Evolutionary conservation across 1,140 invertebrate species (phyloP).

Genomic region (Cardiocondyla obscurior): DNA sequence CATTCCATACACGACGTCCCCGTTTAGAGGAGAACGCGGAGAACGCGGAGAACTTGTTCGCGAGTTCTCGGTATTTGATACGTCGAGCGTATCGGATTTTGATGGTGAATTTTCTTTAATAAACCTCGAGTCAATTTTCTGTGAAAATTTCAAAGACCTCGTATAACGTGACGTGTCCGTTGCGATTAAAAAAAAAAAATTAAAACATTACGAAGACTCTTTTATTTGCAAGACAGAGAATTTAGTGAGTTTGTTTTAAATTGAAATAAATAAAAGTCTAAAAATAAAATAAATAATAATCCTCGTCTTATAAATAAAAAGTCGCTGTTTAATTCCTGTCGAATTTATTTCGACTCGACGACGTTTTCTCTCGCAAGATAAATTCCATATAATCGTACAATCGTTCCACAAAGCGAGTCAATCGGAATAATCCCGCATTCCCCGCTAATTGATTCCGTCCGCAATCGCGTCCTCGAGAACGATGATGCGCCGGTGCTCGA

Average conservation of each 20-base stretch:
- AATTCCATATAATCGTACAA: conserved; percentile 5
- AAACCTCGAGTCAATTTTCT: not conserved
- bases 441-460: conserved; percentile 42
- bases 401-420: conserved; percentile 14
- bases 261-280: too few relatives aligned
- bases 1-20: conserved; percentile 33
- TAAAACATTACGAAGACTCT: conserved; percentile 20
- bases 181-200: conserved; percentile 47
- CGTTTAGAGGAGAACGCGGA: conserved; percentile 21
- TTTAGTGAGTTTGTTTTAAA: too few relatives aligned
- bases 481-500: conserved; percentile 34
- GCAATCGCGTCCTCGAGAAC: conserved; percentile 31
- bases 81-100: conserved; percentile 8
- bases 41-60: conserved; percentile 8
- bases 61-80: conserved; percentile 17
- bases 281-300: too few relatives aligned
- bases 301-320: too few relatives aligned
- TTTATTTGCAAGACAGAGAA: not conserved
- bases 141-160: not conserved
- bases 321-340: not conserved
- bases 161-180: conserved; percentile 13
- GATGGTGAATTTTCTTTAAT: conserved; percentile 8
- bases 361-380: not conserved
- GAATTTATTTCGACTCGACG: not conserved
- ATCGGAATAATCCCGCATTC: conserved; percentile 41